Evolutionary conservation across 2,797 vertebrate genomes (phyloP).

Genomic region (Mormyrus hasselquistii): DNA sequence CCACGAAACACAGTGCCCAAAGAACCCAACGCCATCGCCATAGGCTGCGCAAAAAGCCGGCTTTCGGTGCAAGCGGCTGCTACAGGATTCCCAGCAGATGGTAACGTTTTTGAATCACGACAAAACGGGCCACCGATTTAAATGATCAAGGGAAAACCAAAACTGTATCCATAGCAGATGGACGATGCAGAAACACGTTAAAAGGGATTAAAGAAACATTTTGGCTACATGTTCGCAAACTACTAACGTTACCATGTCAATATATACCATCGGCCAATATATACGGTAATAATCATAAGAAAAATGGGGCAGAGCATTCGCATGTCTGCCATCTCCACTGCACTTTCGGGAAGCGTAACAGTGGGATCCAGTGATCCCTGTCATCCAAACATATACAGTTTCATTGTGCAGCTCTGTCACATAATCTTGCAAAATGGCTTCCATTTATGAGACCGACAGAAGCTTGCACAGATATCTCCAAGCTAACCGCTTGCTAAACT

Average conservation of each 20-base stretch:
- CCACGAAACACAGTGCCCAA: background rate
- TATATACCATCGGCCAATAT: background rate
- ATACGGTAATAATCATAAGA: background rate
- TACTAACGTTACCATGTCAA: background rate
- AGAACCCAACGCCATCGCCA: background rate
- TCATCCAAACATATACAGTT: background rate
- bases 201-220: background rate
- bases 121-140: background rate
- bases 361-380: background rate
- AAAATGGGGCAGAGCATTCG: background rate
- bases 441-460: background rate
- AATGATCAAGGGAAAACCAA: constrained; percentile 3
- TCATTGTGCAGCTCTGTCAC: background rate
- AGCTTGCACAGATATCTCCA: background rate
- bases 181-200: background rate
- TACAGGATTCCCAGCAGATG: constrained; percentile 12
- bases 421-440: background rate
- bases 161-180: background rate
- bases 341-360: background rate
- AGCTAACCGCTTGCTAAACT: background rate
- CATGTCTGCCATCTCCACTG: background rate
- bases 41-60: background rate
- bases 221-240: background rate
- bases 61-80: background rate
- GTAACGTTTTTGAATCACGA: background rate